Evolutionary conservation across 2,797 vertebrate genomes (phyloP).

Genomic region (Malurus splendens): DNA sequence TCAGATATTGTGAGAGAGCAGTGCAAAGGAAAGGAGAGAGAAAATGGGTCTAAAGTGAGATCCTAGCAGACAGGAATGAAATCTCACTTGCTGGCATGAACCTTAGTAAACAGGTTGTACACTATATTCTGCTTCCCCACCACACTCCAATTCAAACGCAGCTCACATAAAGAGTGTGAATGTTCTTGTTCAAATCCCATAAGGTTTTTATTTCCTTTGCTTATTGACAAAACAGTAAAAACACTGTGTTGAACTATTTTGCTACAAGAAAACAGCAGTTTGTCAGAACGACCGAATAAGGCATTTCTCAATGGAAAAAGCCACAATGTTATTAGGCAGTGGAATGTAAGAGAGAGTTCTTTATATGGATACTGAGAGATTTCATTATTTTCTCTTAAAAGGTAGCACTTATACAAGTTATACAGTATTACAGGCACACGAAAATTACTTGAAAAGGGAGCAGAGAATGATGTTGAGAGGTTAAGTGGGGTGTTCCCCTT

Average conservation of each 20-base stretch:
- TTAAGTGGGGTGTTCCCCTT: constrained; percentile 37
- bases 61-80: background rate
- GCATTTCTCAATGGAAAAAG: constrained; percentile 25
- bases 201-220: constrained; percentile 60
- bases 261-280: constrained; percentile 60
- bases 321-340: background rate
- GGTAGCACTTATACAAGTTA: constrained; percentile 9
- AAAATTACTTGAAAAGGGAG: constrained; percentile 42
- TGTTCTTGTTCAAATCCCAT: constrained; percentile 54
- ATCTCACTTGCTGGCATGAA: constrained; percentile 22
- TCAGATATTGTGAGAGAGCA: background rate
- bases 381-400: constrained; percentile 33
- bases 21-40: background rate
- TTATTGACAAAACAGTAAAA: constrained; percentile 59
- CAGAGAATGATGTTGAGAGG: constrained; percentile 22
- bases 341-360: constrained; percentile 12
- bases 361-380: background rate
- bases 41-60: constrained; percentile 16
- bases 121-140: constrained; percentile 20
- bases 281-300: constrained; percentile 38
- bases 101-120: constrained; percentile 21
- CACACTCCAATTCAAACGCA: constrained; percentile 52
- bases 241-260: constrained; percentile 50
- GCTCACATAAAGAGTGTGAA: constrained; percentile 65
- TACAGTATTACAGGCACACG: background rate